Evolutionary conservation across 2,113 vertebrate genomes (phyloP), one percentile per base, ranked within the genome.

Genomic region (Archilochus colubris): DNA sequence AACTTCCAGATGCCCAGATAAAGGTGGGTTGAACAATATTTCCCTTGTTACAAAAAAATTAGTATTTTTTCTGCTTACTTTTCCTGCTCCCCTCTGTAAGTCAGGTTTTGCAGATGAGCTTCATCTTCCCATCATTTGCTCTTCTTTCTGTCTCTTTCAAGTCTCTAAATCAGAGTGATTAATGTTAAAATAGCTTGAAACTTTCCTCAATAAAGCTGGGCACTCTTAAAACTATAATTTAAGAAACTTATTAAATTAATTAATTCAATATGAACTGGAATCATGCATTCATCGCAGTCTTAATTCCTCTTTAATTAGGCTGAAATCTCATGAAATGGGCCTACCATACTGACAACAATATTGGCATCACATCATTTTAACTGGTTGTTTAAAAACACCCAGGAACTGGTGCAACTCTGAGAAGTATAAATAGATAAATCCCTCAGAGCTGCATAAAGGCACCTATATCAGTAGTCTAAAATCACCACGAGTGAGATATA

Each of bases 341-440:
- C 50, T 85, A 36, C 25, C 62, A 14, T 77, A 51, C 28, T 28
- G 53, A 20, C 33, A 76, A n/a, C 11, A 40, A 40, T 40, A 58
- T 7, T 0, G 1, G 2, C 11, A 81, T 70, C 1, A 0, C 27
- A 38, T 1, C 6, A 24, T 86, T 91, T 76, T 79, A 64, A 5
- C 19, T 28, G 21, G 66, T n/a, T 51, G 10, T 51, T 88, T 70
- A 67, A 91, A 94, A 83, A 75, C 17, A 67, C 21, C 59, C 38
- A 51, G 28, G 33, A 69, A 55, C 4, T 9, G n/a, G 38, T 36
- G 27, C 5, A 51, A 14, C 15, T 69, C 19, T 83, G 38, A 63
- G 76, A 86, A 68, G 18, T 51, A 40, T 43, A 21, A 62, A 58
- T 5, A 57, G 50, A 61, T 69, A 44, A 25, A 4, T 64, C 7